phyloP scores from a whole-genome alignment of 2,888 invertebrate genomes.

The Ichneumon xanthorius region DNA sequence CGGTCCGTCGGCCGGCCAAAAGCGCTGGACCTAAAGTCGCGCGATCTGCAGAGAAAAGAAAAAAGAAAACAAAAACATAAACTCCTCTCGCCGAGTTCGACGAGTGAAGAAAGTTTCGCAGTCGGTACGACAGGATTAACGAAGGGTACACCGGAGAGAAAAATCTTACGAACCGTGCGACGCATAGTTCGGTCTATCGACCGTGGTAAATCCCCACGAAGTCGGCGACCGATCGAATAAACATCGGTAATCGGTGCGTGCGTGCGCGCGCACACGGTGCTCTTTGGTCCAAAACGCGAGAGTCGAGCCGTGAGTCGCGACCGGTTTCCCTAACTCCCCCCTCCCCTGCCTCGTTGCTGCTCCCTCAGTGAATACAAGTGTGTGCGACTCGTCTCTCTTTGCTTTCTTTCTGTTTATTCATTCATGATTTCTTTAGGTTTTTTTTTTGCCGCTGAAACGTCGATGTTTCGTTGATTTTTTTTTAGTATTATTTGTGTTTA shows the following conservation, averaged over 20 bases:
- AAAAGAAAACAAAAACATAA: too few species aligned
- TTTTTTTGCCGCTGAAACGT: not conserved
- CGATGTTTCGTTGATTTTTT: slow-evolving; percentile 1
- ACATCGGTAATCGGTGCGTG: slow-evolving; percentile 3
- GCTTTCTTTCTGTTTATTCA: not conserved
- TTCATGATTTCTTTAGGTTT: not conserved
- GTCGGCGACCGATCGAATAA: not conserved
- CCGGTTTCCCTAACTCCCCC: slow-evolving; percentile 17
- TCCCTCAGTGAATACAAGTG: slow-evolving; percentile 26
- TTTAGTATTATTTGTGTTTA: too few species aligned
- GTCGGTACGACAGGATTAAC: too few species aligned
- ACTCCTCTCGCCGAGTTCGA: too few species aligned
- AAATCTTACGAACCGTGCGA: not conserved
- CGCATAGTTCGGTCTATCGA: not conserved
- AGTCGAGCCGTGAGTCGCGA: slow-evolving; percentile 41
- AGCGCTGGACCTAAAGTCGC: too few species aligned
- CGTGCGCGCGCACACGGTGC: not conserved
- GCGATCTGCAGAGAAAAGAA: not conserved
- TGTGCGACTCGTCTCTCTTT: slow-evolving; percentile 15
- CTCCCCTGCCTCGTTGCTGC: not conserved
- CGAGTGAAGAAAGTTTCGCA: not conserved
- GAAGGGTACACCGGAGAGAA: too few species aligned
- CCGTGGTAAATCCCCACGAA: not conserved
- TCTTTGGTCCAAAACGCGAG: slow-evolving; percentile 17
- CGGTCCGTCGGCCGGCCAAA: too few species aligned